Evolutionary conservation across 2,113 vertebrate genomes (phyloP), one percentile per base, ranked within the genome.

Genomic region (Cyprinodon variegatus): DNA sequence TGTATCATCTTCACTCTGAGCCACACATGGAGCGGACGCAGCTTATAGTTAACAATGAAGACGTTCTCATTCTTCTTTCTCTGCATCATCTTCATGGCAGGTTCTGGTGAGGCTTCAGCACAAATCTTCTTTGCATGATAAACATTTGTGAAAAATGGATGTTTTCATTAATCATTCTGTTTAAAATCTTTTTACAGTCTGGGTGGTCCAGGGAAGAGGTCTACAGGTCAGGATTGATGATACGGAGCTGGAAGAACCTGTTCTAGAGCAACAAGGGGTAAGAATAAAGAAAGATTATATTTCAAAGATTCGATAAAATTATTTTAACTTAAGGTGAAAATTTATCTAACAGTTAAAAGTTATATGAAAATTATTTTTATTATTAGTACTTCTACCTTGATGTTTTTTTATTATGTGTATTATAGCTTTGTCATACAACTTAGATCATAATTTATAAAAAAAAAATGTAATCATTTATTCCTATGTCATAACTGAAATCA

Each of bases 61-160:
- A 57, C 4, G 0, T 69, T 76, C 22, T 78, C 85, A 0, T 14
- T 86, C 62, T 45, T 91, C 37, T 61, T 92, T 2, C 61, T 88
- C 69, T 86, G 86, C 65, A 9, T 87, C 65, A 9, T 87, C 41
- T 62, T 90, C 69, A 64, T 83, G 43, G 46, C 75, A 12, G 85
- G 81, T 69, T 88, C 82, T 68, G 87, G 87, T 92, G 12, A 36
- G 65, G 4, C 37, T 90, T 14, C 38, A 17, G n/a, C 12, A 37
- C 4, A 39, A 2, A 9, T 15, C 4, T 41, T 40, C 66, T 48
- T 29, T 36, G 38, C 38, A 1, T 2, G 9, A 29, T 22, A 37
- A 38, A 4, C 17, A 57, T 57, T n/a, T 11, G 11, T 45, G 2
- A 45, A 0, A 10, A 10, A 40, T n/a, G 10, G 48, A 29, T 29